These are phyloP conservation scores for Drosophila eohydei DNA, from an alignment of 2,888 invertebrate genomes.

Conservation along the genomic window DNA sequence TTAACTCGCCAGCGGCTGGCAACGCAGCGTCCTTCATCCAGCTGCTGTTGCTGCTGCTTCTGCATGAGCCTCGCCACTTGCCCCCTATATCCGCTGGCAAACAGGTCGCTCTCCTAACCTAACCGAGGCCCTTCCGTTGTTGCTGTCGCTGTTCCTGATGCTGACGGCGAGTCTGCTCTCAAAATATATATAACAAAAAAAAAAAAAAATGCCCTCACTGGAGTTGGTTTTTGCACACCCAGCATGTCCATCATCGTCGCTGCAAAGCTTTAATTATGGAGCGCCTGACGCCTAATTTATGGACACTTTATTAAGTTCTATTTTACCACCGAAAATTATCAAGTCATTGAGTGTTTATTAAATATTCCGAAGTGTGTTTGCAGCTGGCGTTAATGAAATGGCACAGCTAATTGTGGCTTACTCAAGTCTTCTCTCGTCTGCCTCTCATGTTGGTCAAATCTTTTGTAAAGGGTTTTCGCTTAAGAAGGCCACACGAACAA, in stretches of 20 bases:
- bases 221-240: conserved; percentile 21
- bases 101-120: conserved; percentile 21
- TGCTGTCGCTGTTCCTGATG: conserved; percentile 5
- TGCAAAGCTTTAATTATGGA: conserved; percentile 76
- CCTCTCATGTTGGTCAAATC: background rate
- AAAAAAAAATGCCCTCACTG: background rate
- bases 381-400: conserved; percentile 26
- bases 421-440: background rate
- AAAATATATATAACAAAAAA: conserved; percentile 19
- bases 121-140: conserved; percentile 6
- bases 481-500: background rate
- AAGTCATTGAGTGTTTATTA: conserved; percentile 80
- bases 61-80: conserved; percentile 7
- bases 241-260: conserved; percentile 66
- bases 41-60: background rate
- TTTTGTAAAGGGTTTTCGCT: background rate
- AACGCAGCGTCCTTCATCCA: conserved; percentile 31
- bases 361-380: conserved; percentile 50
- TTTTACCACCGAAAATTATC: conserved; percentile 75
- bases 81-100: conserved; percentile 11
- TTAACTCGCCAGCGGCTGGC: conserved; percentile 70
- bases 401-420: conserved; percentile 12
- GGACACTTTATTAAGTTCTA: conserved; percentile 78
- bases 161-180: conserved; percentile 16
- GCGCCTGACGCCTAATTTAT: conserved; percentile 72